Conservation (phyloP, 2,797 vertebrate species). For the Alfaro cultratus region DNA sequence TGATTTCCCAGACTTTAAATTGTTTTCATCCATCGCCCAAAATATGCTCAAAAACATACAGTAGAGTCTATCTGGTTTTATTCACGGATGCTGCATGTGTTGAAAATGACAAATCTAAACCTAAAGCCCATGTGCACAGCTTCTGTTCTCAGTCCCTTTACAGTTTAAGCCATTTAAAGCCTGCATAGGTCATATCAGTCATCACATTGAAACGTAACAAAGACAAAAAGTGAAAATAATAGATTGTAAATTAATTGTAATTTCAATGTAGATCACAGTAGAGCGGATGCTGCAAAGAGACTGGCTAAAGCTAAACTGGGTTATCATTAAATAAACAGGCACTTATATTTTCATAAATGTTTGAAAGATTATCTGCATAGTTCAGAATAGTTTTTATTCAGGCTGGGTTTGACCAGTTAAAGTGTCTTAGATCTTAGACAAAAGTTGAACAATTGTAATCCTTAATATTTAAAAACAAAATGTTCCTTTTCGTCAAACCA, state of each 20-base stretch:
- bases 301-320: not conserved
- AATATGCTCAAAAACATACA: not conserved
- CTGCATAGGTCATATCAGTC: too few relatives aligned
- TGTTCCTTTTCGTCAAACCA: not conserved
- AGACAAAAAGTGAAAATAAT: not conserved
- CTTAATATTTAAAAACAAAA: not conserved
- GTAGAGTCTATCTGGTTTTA: not conserved
- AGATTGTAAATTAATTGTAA: not conserved
- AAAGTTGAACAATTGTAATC: too few relatives aligned
- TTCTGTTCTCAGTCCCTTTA: not conserved
- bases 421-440: too few relatives aligned
- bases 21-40: not conserved
- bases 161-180: not conserved
- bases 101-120: slow-evolving; percentile 3
- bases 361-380: too few relatives aligned
- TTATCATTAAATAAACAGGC: not conserved
- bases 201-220: not conserved
- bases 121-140: not conserved
- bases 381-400: too few relatives aligned
- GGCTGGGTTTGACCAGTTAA: too few relatives aligned
- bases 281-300: not conserved
- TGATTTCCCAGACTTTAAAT: not conserved
- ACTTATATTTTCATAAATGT: not conserved
- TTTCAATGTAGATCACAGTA: not conserved
- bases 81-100: not conserved